Evolutionary conservation across 1,140 invertebrate species (phyloP).

Genomic region (Pentalonia nigronervosa): DNA sequence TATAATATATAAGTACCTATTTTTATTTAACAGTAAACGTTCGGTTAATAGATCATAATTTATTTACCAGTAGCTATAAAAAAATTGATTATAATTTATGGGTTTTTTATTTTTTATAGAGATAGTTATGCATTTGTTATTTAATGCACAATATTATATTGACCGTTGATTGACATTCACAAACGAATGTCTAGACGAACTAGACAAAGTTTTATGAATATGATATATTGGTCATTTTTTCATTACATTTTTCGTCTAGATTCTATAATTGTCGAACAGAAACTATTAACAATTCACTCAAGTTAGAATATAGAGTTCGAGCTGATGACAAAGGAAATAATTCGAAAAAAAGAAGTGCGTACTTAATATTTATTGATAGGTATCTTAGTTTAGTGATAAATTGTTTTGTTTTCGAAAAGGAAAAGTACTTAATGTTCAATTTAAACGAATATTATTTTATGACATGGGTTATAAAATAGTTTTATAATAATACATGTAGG

Average conservation of each 20-base stretch:
- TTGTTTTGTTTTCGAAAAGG: neutral
- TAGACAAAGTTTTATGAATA: neutral
- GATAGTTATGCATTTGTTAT: neutral
- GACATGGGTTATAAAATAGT: too few species aligned
- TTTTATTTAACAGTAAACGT: neutral
- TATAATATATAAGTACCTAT: neutral
- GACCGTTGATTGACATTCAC: neutral
- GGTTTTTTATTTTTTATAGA: neutral
- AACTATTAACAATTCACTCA: neutral
- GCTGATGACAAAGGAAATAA: neutral
- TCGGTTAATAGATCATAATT: neutral
- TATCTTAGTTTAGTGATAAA: too few species aligned
- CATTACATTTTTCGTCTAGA: neutral
- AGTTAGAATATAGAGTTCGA: neutral
- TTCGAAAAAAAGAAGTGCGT: neutral
- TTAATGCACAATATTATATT: too few species aligned
- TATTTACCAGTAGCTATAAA: neutral
- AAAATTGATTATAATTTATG: conserved; percentile 19
- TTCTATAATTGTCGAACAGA: neutral
- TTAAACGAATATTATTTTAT: too few species aligned
- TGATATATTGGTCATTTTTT: neutral
- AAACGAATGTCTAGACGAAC: neutral
- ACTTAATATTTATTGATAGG: neutral
- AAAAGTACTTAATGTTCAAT: too few species aligned
- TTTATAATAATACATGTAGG: too few species aligned